Evolutionary conservation across 2,113 vertebrate species (phyloP), one percentile per base, ranked within the genome.

Genomic region (Cyanoderma ruficeps): DNA sequence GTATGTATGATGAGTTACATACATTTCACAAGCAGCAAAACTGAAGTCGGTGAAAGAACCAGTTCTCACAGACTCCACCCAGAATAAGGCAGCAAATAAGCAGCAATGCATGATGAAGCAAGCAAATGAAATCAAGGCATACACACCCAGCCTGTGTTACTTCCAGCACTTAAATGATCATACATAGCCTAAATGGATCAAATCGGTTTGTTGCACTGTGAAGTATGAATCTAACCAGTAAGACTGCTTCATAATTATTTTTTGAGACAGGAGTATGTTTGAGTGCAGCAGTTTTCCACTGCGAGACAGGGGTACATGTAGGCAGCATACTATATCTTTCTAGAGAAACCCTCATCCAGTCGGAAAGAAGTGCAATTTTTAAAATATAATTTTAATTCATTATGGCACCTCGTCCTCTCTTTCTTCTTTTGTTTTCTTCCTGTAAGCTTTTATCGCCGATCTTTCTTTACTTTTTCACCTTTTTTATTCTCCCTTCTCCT

Each of bases 31-130:
- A 79, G 86, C 80, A 79, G 76, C 56, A 94, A 49, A 79, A 61
- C 55, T 22, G 52, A 93, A 94, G 60, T 46, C 74, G 33, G 68
- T 90, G 69, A 93, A 93, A 80, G 78, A 97, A 87, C 74, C 87
- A 78, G 94, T 93, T 97, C 86, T 87, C 33, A n/a, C 14, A 52
- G 55, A 31, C 89, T 83, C 95, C 92, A 75, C 93, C 90, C 88
- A 55, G 59, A 16, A 6, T 20, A 67, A 65, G 55, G 13, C 31
- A 91, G 53, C 68, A 82, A 95, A 94, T 57, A 81, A 87, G 76
- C 70, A 63, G 68, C 74, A 65, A 30, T 1, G 2, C 49, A 11
- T 18, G 35, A 87, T 68, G 84, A 69, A 91, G 24, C 46, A 52
- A 65, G 76, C 71, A 78, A 75, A 75, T 60, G 42, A 93, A 81